Evolutionary conservation across 2,113 vertebrate species (phyloP).

Genomic region (Trogon surrucura): DNA sequence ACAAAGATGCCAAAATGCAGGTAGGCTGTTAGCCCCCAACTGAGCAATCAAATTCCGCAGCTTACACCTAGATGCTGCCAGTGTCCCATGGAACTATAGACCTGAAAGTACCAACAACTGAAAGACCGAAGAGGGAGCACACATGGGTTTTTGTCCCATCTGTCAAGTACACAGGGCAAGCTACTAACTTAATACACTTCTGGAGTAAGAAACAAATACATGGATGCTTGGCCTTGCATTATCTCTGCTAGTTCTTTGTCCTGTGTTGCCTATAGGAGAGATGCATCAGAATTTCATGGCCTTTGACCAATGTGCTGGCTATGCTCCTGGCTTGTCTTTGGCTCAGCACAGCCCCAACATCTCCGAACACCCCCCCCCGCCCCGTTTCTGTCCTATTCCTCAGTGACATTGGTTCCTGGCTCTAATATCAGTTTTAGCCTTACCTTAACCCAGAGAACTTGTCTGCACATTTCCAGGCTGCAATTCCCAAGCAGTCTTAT

Average conservation of each 20-base stretch:
- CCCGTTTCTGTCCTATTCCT: neutral
- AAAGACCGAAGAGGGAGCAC: neutral
- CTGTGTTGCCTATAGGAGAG: neutral
- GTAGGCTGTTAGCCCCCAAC: neutral
- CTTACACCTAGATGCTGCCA: neutral
- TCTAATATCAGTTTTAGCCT: neutral
- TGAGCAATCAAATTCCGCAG: neutral
- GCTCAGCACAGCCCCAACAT: neutral
- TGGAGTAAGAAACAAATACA: neutral
- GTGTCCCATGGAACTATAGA: neutral
- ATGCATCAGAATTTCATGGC: neutral
- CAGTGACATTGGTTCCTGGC: neutral
- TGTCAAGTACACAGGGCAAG: neutral
- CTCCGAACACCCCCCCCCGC: neutral
- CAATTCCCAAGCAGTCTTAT: neutral
- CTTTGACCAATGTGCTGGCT: neutral
- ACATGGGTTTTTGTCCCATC: neutral
- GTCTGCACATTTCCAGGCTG: neutral
- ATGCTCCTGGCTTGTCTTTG: neutral
- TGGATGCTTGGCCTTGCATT: neutral
- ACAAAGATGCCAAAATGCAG: neutral
- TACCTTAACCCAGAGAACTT: neutral
- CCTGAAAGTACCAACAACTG: neutral
- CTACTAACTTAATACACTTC: neutral
- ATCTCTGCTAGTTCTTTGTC: neutral